A percentile compares a stretch with the other conserved stretches of the same genome.
Evolutionary conservation across 2,888 invertebrate species (phyloP).

Genomic region (Idaea dimidiata): DNA sequence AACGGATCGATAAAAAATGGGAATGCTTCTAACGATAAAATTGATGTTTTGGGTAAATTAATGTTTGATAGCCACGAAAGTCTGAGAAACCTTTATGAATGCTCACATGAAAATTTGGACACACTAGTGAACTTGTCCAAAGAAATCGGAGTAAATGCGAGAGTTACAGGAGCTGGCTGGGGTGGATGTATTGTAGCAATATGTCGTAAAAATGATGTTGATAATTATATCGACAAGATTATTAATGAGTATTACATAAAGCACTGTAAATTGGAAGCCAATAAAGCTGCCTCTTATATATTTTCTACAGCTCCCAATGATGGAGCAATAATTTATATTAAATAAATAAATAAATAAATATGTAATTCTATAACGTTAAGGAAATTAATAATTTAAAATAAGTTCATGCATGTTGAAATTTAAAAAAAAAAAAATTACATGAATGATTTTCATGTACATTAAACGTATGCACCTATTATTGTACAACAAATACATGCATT

Average conservation of each 20-base stretch:
- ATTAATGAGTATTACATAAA: constrained; percentile 86
- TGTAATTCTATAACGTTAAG: no score
- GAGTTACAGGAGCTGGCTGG: constrained; percentile 99
- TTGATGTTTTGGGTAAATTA: constrained; percentile 85
- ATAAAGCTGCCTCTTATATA: constrained; percentile 80
- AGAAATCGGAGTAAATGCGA: constrained; percentile 87
- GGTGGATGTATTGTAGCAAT: constrained; percentile 97
- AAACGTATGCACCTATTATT: no score
- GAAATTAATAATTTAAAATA: no score
- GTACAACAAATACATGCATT: no score
- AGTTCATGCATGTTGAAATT: no score
- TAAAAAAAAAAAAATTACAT: no score
- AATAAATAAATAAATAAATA: constrained; percentile 11
- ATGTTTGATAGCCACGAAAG: constrained; percentile 96
- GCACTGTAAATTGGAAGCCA: constrained; percentile 73
- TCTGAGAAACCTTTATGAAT: constrained; percentile 92
- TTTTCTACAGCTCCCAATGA: constrained; percentile 88
- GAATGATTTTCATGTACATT: no score
- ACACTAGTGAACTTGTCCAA: constrained; percentile 87
- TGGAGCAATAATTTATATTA: constrained; percentile 78
- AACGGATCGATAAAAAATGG: constrained; percentile 37
- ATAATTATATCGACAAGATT: constrained; percentile 84
- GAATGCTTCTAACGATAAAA: constrained; percentile 49
- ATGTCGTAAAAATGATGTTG: constrained; percentile 83
- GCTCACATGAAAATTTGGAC: constrained; percentile 94